Percentiles rank a stretch among this genome's conserved stretches.
Conservation (phyloP, 2,113 vertebrate species). For the Anhinga anhinga region DNA sequence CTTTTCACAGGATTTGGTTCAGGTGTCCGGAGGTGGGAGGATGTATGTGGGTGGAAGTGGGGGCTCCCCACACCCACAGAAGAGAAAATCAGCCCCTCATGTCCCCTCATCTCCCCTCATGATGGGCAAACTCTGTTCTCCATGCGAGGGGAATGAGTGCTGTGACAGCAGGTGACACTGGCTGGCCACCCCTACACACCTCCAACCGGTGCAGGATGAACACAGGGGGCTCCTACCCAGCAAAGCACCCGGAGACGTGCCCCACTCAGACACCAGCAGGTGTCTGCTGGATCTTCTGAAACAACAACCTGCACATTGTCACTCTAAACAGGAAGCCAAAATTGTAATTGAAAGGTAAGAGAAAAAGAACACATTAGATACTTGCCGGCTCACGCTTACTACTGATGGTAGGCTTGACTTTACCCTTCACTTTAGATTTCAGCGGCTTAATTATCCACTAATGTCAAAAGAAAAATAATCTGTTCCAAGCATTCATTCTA, state of each 20-base stretch:
- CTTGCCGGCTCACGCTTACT: neutral
- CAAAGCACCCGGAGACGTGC: rapidly evolving
- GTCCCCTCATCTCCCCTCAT: neutral
- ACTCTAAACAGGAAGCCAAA: neutral
- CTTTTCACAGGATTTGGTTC: neutral
- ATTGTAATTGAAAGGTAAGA: neutral
- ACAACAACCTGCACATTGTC: neutral
- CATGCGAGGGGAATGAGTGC: rapidly evolving
- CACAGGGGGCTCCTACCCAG: rapidly evolving
- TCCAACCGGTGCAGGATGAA: rapidly evolving
- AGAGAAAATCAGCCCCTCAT: neutral
- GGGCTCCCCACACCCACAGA: neutral
- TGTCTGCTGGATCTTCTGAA: neutral
- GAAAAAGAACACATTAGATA: neutral
- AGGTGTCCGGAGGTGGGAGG: neutral
- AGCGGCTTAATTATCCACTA: neutral
- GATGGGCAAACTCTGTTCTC: neutral
- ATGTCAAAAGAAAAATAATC: constrained; percentile 34
- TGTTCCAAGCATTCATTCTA: neutral
- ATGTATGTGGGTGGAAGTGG: neutral
- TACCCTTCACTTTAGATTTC: constrained; percentile 6
- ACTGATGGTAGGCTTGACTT: neutral
- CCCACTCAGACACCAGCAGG: rapidly evolving
- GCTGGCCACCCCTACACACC: neutral
- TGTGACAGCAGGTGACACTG: neutral